Conservation (phyloP, 1,140 invertebrate genomes). For the Pseudomyrmex pallidus region DNA sequence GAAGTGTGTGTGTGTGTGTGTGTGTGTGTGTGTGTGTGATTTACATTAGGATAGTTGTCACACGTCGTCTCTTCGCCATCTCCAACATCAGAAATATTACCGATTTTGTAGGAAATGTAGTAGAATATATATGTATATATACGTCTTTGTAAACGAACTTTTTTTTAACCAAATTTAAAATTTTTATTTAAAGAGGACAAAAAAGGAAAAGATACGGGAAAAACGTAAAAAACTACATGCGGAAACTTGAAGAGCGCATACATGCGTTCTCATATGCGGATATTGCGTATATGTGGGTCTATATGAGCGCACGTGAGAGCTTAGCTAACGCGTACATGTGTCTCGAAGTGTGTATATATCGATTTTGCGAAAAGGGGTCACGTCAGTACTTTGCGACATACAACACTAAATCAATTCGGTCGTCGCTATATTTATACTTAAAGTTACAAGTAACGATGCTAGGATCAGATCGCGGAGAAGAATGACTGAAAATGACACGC, state of each 20-base stretch:
- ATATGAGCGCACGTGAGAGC: neutral
- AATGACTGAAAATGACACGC: neutral
- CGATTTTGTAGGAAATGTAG: constrained; percentile 56
- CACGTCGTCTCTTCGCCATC: neutral
- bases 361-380: constrained; percentile 62
- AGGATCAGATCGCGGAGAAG: neutral
- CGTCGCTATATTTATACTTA: constrained; percentile 51
- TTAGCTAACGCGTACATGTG: constrained; percentile 54
- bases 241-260: too few relatives aligned
- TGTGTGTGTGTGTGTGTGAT: constrained; percentile 42
- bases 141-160: too few relatives aligned
- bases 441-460: constrained; percentile 32
- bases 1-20: neutral
- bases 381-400: constrained; percentile 41
- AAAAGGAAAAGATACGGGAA: too few relatives aligned
- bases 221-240: too few relatives aligned
- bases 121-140: too few relatives aligned
- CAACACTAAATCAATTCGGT: constrained; percentile 58
- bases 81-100: constrained; percentile 66
- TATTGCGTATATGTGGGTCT: neutral
- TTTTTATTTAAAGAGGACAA: too few relatives aligned
- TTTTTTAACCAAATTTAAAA: too few relatives aligned
- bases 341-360: constrained; percentile 63
- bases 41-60: constrained; percentile 64
- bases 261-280: neutral